phyloP scores from a whole-genome alignment of 2,888 invertebrate species.

The Lasioglossum lativentre region DNA sequence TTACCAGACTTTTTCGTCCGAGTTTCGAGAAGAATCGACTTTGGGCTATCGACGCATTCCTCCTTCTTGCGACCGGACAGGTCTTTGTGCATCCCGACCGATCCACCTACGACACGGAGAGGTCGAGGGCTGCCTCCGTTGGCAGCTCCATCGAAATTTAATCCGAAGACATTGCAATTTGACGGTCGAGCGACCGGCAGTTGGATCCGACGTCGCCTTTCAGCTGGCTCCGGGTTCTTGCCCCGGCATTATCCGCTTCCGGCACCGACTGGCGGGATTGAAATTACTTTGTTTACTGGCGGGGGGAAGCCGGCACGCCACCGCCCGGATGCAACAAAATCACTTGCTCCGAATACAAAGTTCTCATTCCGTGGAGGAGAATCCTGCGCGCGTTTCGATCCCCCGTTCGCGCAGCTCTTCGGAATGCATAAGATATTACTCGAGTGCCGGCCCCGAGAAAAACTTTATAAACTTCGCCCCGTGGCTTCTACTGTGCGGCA shows the following conservation, averaged over 20 bases:
- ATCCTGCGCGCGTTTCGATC: background rate
- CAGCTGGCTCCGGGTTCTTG: slow-evolving; percentile 16
- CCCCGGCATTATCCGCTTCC: slow-evolving; percentile 26
- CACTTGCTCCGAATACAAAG: slow-evolving; percentile 11
- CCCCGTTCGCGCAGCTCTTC: background rate
- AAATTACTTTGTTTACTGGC: slow-evolving; percentile 54
- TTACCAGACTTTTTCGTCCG: background rate
- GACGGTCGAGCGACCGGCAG: slow-evolving; percentile 48
- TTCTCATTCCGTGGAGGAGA: background rate
- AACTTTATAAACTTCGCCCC: slow-evolving; percentile 7
- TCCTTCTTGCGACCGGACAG: background rate
- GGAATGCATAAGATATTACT: slow-evolving; percentile 2
- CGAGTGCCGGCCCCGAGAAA: background rate
- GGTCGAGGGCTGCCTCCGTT: slow-evolving; percentile 7
- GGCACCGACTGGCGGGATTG: slow-evolving; percentile 37
- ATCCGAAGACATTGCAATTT: slow-evolving; percentile 68
- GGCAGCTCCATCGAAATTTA: slow-evolving; percentile 63
- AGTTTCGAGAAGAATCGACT: background rate
- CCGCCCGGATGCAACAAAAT: slow-evolving; percentile 15
- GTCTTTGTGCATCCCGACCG: background rate
- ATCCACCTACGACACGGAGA: background rate
- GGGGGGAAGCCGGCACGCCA: background rate
- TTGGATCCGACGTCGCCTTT: slow-evolving; percentile 28
- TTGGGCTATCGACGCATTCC: background rate
- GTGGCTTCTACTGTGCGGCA: background rate